Evolutionary conservation across 2,888 invertebrate species (phyloP).

Genomic region (Platycnemis pennipes): DNA sequence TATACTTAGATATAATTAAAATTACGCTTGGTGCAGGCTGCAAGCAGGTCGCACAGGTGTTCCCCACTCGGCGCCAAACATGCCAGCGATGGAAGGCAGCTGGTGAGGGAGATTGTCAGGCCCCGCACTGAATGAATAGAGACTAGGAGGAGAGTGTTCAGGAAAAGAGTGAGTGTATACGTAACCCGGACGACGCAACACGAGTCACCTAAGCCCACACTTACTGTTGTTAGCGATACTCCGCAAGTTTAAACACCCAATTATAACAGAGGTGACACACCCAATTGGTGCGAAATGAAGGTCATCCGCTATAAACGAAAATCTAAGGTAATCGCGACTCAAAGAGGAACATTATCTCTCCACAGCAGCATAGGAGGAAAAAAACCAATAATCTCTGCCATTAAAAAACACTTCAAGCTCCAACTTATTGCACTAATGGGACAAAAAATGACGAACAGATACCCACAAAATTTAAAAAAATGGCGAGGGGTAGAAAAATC

Average conservation of each 20-base stretch:
- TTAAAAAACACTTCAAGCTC: too few relatives aligned
- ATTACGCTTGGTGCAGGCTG: not conserved
- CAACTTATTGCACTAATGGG: too few relatives aligned
- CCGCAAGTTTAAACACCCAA: not conserved
- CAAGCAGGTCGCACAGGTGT: not conserved
- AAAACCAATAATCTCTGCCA: too few relatives aligned
- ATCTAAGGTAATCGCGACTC: not conserved
- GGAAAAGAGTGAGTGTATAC: not conserved
- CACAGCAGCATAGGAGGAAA: too few relatives aligned
- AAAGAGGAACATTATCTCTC: not conserved
- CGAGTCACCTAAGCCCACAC: not conserved
- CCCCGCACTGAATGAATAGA: not conserved
- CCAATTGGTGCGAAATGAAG: not conserved
- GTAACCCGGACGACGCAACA: not conserved
- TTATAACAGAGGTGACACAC: not conserved
- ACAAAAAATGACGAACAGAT: too few relatives aligned
- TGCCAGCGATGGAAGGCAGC: not conserved
- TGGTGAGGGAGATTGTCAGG: not conserved
- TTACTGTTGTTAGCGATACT: not conserved
- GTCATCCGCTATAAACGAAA: not conserved
- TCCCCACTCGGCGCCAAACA: not conserved
- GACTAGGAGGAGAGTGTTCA: not conserved
- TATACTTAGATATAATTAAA: not conserved
- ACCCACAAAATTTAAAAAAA: too few relatives aligned
- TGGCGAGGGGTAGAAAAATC: too few relatives aligned